Conservation (phyloP, 2,888 invertebrate species). For the Ommatoiulus sabulosus region DNA sequence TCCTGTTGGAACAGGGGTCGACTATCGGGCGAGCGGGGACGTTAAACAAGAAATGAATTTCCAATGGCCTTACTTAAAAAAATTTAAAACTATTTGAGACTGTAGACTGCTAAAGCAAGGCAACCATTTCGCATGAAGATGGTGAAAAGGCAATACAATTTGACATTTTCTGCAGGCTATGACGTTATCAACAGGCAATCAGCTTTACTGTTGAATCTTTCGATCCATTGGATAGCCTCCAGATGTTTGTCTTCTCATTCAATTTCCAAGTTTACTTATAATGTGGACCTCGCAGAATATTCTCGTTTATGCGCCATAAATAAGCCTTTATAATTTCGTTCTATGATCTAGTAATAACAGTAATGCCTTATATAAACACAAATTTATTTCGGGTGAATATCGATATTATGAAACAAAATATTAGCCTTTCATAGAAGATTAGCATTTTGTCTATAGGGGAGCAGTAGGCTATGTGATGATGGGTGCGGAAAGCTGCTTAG, state of each 20-base stretch:
- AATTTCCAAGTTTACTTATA: slow-evolving; percentile 9
- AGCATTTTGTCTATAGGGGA: background rate
- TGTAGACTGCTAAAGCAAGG: no score
- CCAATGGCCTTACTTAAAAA: no score
- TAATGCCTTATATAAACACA: background rate
- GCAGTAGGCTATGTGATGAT: no score
- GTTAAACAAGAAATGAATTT: no score
- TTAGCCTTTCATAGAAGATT: background rate
- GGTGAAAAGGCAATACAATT: no score
- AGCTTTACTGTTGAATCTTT: background rate
- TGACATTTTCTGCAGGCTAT: no score
- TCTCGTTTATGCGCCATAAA: slow-evolving; percentile 4
- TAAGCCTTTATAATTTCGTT: background rate
- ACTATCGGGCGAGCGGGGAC: no score
- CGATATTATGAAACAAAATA: slow-evolving; percentile 12
- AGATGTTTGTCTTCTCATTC: background rate
- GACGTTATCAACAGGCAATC: no score
- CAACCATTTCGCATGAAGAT: no score
- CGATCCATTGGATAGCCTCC: background rate
- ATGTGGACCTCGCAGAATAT: background rate
- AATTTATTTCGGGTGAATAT: background rate
- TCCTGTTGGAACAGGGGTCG: no score
- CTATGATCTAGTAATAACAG: background rate
- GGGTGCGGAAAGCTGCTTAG: no score
- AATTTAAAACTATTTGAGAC: no score